These are phyloP conservation scores for Diprion similis DNA, from an alignment of 1,140 invertebrate genomes.

Conservation along the genomic window DNA sequence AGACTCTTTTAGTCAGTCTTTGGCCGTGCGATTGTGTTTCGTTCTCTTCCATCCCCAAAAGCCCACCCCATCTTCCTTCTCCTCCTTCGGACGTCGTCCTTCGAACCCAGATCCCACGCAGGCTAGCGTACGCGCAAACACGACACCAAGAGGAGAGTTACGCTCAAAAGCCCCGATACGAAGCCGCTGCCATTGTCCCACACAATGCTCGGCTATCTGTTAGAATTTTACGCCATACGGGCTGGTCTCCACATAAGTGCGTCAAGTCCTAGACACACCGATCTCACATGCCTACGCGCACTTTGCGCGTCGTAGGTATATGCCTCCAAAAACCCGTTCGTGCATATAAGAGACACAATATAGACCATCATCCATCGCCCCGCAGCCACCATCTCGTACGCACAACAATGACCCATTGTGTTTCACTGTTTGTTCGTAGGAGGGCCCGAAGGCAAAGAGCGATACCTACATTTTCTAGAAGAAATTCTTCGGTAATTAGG, in stretches of 20 bases:
- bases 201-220: not conserved
- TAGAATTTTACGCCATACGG: not conserved
- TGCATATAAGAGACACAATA: too few species aligned
- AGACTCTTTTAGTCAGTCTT: too few species aligned
- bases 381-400: not conserved
- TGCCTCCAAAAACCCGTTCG: too few species aligned
- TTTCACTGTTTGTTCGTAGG: slow-evolving; percentile 43
- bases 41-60: too few species aligned
- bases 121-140: not conserved
- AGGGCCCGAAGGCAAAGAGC: slow-evolving; percentile 50
- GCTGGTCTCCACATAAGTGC: not conserved
- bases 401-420: slow-evolving; percentile 2
- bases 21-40: too few species aligned
- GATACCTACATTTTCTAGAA: slow-evolving; percentile 62
- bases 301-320: too few species aligned
- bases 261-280: not conserved
- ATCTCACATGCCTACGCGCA: too few species aligned
- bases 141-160: slow-evolving; percentile 3
- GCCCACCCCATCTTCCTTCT: too few species aligned
- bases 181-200: not conserved
- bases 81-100: too few species aligned
- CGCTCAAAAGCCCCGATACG: not conserved
- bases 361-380: too few species aligned
- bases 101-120: not conserved
- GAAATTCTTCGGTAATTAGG: slow-evolving; percentile 22